Evolutionary conservation across 2,113 vertebrate species (phyloP).

Genomic region (Psettodes erumei): DNA sequence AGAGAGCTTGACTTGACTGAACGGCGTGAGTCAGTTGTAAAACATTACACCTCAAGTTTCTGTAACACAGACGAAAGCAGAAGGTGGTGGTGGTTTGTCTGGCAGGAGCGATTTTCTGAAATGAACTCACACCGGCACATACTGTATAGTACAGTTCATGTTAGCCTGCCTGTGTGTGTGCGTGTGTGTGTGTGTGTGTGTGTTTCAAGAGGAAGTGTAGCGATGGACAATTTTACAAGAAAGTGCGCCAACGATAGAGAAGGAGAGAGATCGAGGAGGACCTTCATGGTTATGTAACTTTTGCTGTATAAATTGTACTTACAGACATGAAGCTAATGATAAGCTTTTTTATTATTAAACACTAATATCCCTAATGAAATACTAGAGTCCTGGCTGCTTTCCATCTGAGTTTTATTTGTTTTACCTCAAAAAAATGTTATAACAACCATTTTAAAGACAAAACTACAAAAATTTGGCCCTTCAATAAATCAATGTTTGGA

Average conservation of each 20-base stretch:
- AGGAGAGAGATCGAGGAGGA: background rate
- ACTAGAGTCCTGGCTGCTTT: too few relatives aligned
- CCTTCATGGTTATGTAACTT: background rate
- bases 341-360: too few relatives aligned
- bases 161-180: too few relatives aligned
- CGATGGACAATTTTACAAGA: constrained; percentile 17
- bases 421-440: too few relatives aligned
- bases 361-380: too few relatives aligned
- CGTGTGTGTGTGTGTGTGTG: background rate
- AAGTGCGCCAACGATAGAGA: background rate
- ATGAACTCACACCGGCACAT: constrained; percentile 15
- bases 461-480: too few relatives aligned
- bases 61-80: background rate
- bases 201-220: constrained; percentile 35
- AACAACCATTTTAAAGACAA: too few relatives aligned
- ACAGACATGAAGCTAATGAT: background rate
- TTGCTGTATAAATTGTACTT: background rate
- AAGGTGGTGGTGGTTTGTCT: background rate
- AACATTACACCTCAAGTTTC: background rate
- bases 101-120: background rate
- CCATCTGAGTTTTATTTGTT: too few relatives aligned
- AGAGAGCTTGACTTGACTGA: background rate
- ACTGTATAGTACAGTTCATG: background rate
- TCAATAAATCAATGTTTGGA: too few relatives aligned
- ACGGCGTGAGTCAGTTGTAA: background rate